Evolutionary conservation across 2,113 vertebrate species (phyloP).

Genomic region (Alligator sinensis): DNA sequence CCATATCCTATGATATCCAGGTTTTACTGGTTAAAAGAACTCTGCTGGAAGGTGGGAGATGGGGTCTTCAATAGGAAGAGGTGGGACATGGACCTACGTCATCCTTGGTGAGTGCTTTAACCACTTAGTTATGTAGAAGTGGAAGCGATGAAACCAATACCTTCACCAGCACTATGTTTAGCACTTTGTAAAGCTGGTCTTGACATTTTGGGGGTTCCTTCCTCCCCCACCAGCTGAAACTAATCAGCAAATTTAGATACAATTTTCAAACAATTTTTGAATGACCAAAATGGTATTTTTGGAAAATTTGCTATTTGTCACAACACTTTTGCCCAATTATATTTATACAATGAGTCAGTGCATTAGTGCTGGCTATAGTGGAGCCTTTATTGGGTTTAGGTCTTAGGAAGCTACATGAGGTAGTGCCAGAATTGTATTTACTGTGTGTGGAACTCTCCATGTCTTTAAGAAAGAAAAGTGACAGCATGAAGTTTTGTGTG

Average conservation of each 20-base stretch:
- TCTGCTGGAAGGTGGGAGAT: no score
- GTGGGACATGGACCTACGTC: no score
- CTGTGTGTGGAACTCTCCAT: accelerated
- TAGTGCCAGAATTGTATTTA: background rate
- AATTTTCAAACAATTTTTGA: background rate
- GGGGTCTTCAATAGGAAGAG: no score
- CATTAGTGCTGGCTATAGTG: background rate
- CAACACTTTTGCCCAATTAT: background rate
- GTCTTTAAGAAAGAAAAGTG: background rate
- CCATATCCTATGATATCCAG: no score
- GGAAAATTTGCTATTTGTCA: background rate
- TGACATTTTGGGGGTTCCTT: no score
- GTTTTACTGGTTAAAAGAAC: no score
- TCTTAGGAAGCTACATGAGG: background rate
- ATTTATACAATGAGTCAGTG: background rate
- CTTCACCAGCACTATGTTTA: no score
- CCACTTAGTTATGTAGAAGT: no score
- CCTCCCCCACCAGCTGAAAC: background rate
- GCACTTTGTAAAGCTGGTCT: no score
- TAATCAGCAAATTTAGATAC: background rate
- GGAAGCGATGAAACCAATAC: no score
- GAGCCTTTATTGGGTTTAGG: background rate
- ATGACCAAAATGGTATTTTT: background rate
- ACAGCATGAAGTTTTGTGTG: background rate
- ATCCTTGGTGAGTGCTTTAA: no score